These are phyloP conservation scores for Dasypogon diadema DNA, from an alignment of 2,888 invertebrate genomes.

Conservation along the genomic window DNA sequence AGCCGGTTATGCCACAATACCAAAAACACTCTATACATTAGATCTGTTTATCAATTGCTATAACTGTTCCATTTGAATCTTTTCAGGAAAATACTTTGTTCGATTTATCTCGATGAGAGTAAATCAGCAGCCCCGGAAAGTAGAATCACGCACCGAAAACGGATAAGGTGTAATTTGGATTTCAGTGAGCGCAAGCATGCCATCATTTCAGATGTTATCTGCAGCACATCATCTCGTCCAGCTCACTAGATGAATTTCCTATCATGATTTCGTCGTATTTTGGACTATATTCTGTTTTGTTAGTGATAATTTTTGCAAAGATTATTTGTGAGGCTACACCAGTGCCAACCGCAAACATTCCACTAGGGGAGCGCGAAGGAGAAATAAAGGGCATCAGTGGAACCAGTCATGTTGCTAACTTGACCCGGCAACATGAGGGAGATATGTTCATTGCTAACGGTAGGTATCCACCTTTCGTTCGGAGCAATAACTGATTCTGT, in stretches of 20 bases:
- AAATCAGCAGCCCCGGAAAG: not conserved
- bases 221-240: not conserved
- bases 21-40: not conserved
- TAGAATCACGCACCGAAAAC: conserved; percentile 17
- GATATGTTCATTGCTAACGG: conserved; percentile 67
- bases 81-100: conserved; percentile 14
- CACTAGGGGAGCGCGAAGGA: conserved; percentile 21
- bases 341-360: conserved; percentile 31
- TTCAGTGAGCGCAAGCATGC: conserved; percentile 16
- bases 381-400: conserved; percentile 30
- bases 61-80: not conserved
- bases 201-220: conserved; percentile 31
- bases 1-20: not conserved
- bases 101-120: conserved; percentile 13
- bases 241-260: not conserved
- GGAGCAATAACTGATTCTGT: conserved; percentile 7
- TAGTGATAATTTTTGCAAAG: conserved; percentile 19
- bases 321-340: conserved; percentile 21
- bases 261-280: conserved; percentile 16
- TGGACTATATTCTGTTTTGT: conserved; percentile 3
- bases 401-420: conserved; percentile 63
- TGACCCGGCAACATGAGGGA: conserved; percentile 68
- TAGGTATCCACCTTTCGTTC: conserved; percentile 59
- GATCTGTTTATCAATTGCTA: not conserved
- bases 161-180: conserved; percentile 42